Percentiles rank a stretch among this genome's conserved stretches.
Evolutionary conservation across 2,888 invertebrate species (phyloP).

Genomic region (Andrena flavipes): DNA sequence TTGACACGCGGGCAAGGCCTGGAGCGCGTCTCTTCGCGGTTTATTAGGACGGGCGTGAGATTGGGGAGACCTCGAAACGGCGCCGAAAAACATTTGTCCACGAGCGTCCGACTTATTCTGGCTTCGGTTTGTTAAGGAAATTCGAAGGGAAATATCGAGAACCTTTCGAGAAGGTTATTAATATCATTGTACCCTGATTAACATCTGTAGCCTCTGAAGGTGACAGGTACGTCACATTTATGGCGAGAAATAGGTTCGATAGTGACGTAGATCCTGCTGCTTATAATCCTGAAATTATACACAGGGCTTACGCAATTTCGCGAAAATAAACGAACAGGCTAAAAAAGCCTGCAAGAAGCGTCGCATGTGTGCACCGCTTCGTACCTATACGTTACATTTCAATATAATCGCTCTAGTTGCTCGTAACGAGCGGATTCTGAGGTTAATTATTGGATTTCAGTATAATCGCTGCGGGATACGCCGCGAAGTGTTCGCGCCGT

Average conservation of each 20-base stretch:
- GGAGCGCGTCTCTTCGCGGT: neutral
- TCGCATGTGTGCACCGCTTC: neutral
- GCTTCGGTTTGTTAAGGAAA: no score
- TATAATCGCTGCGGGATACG: slow-evolving; percentile 27
- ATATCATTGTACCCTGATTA: neutral
- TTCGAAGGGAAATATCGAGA: no score
- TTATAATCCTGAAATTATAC: no score
- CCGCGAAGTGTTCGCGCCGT: neutral
- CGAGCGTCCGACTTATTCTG: no score
- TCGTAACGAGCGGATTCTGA: slow-evolving; percentile 44
- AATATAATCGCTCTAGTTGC: slow-evolving; percentile 36
- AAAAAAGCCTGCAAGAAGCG: neutral
- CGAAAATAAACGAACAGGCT: neutral
- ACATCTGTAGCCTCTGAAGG: neutral
- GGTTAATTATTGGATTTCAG: slow-evolving; percentile 45
- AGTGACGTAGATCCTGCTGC: no score
- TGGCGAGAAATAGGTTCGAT: neutral
- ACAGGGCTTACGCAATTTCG: neutral
- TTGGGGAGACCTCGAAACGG: neutral
- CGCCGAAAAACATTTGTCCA: neutral
- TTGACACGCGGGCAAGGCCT: slow-evolving; percentile 18
- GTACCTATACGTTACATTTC: neutral
- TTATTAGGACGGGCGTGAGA: neutral
- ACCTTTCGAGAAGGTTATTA: neutral
- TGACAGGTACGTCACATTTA: neutral